A percentile compares a stretch with the other conserved stretches of the same genome.
These are phyloP conservation scores for Acleris literana DNA, from an alignment of 2,888 invertebrate genomes.

Conservation along the genomic window DNA sequence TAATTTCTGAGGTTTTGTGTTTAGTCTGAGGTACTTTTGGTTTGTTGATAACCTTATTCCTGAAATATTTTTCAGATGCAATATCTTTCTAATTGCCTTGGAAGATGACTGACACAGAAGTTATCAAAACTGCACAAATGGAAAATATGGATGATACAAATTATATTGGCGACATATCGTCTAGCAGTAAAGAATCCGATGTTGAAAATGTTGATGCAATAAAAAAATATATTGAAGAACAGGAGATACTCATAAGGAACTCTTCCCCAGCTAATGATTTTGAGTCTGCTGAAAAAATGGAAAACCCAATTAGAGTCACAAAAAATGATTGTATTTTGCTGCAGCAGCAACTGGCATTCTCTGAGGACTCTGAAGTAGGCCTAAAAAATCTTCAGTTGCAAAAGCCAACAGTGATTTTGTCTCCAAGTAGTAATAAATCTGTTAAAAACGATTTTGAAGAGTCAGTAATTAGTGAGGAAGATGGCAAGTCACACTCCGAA, in stretches of 20 bases:
- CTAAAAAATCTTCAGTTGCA: neutral
- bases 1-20: no score
- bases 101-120: slow-evolving; percentile 53
- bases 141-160: slow-evolving; percentile 41
- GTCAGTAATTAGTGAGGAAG: slow-evolving; percentile 5
- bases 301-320: slow-evolving; percentile 2
- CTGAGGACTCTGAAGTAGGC: neutral
- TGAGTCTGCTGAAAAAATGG: neutral
- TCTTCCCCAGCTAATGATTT: slow-evolving; percentile 3
- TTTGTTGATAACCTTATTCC: neutral
- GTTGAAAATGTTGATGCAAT: slow-evolving; percentile 72
- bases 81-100: slow-evolving; percentile 89
- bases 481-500: neutral
- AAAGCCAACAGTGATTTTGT: slow-evolving; percentile 11
- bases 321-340: slow-evolving; percentile 3
- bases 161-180: slow-evolving; percentile 41
- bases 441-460: slow-evolving; percentile 11
- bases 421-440: slow-evolving; percentile 10
- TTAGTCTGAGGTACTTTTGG: no score
- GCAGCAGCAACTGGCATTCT: slow-evolving; percentile 10
- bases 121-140: slow-evolving; percentile 42
- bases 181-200: slow-evolving; percentile 59
- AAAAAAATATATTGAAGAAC: slow-evolving; percentile 66
- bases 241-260: slow-evolving; percentile 45
- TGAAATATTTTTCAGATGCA: slow-evolving; percentile 73